Evolutionary conservation across 2,797 vertebrate genomes (phyloP).

Genomic region (Tangara arthus): DNA sequence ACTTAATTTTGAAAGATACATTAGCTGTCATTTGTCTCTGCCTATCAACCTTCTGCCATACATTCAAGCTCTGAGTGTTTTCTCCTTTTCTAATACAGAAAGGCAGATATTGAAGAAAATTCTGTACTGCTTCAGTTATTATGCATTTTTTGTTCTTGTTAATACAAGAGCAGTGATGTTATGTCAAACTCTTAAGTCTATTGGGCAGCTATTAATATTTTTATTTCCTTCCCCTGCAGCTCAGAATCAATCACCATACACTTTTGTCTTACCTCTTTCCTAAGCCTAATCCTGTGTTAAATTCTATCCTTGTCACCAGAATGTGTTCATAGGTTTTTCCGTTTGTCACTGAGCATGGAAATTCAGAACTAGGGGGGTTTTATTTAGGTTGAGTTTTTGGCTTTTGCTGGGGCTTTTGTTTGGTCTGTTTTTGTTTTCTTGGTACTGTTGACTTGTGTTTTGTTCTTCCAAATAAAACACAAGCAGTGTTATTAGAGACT

Average conservation of each 20-base stretch:
- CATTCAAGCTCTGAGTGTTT: background rate
- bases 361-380: rapidly evolving
- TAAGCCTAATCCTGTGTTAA: background rate
- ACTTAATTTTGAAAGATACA: background rate
- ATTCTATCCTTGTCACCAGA: background rate
- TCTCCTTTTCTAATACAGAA: background rate
- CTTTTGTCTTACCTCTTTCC: background rate
- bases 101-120: background rate
- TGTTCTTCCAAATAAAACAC: background rate
- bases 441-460: background rate
- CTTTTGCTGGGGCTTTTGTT: background rate
- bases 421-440: background rate
- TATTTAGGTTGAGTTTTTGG: background rate
- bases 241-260: background rate
- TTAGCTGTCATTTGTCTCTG: background rate
- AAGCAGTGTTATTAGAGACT: background rate
- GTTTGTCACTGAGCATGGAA: background rate
- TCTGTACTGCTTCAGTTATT: background rate
- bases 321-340: background rate
- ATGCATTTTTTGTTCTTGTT: background rate
- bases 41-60: background rate
- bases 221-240: background rate
- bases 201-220: background rate
- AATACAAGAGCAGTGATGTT: background rate
- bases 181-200: background rate